Evolutionary conservation across 2,888 invertebrate species (phyloP).

Genomic region (Napeogenes sylphis): DNA sequence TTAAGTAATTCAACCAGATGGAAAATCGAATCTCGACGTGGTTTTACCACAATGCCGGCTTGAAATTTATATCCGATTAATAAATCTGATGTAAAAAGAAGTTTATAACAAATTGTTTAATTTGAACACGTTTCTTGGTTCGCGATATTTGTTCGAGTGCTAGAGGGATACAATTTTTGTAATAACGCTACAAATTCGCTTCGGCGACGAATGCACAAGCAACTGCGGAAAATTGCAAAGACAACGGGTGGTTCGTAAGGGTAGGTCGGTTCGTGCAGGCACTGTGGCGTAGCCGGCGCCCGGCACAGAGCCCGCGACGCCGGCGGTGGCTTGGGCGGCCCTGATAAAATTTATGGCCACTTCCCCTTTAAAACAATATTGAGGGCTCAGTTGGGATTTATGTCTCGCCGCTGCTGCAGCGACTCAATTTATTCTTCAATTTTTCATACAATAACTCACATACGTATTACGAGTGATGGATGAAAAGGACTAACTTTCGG

Average conservation of each 20-base stretch:
- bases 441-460: conserved; percentile 79
- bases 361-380: conserved; percentile 80
- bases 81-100: neutral
- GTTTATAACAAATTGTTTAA: neutral
- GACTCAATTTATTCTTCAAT: conserved; percentile 79
- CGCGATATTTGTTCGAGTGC: conserved; percentile 3
- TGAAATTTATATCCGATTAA: neutral
- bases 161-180: conserved; percentile 35
- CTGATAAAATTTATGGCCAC: conserved; percentile 79
- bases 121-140: conserved; percentile 1
- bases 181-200: conserved; percentile 60
- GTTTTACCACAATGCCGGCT: conserved; percentile 14
- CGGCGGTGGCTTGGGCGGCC: conserved; percentile 63
- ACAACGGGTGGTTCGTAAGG: conserved; percentile 35
- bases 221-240: conserved; percentile 69
- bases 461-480: conserved; percentile 78
- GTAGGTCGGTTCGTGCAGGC: conserved; percentile 24
- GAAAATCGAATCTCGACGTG: conserved; percentile 49
- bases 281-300: conserved; percentile 38
- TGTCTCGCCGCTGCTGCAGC: conserved; percentile 78
- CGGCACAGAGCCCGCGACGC: conserved; percentile 37
- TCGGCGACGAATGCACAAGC: conserved; percentile 61
- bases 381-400: conserved; percentile 79
- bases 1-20: conserved; percentile 55
- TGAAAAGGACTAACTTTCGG: conserved; percentile 79